phyloP scores from a whole-genome alignment of 1,140 invertebrate species.

The Lepidurus apus region DNA sequence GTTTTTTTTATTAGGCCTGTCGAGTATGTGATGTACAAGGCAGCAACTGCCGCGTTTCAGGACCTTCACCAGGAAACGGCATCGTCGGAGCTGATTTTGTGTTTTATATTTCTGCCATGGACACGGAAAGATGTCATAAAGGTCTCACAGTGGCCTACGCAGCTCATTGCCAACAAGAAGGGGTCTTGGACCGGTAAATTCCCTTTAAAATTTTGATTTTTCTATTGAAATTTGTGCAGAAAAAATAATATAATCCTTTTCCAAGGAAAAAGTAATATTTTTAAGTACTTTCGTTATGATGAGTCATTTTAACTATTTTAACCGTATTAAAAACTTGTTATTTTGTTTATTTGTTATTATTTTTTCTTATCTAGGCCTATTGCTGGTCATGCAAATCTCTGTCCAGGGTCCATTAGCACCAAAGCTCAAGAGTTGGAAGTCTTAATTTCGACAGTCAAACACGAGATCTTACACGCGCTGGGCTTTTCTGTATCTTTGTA shows the following conservation, averaged over 20 bases:
- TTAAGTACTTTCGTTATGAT: no score
- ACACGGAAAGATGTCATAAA: slow-evolving; percentile 83
- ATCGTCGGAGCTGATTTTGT: slow-evolving; percentile 89
- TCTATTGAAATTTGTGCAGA: no score
- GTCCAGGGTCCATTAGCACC: slow-evolving; percentile 89
- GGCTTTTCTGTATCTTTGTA: slow-evolving; percentile 93
- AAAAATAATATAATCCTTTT: no score
- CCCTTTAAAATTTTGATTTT: no score
- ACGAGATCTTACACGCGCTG: slow-evolving; percentile 96
- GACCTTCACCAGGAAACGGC: slow-evolving; percentile 52
- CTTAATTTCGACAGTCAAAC: slow-evolving; percentile 92
- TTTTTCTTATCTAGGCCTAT: slow-evolving; percentile 67
- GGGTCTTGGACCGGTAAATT: slow-evolving; percentile 72
- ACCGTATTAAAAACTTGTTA: neutral
- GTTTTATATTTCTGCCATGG: slow-evolving; percentile 91
- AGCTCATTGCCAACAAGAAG: slow-evolving; percentile 96
- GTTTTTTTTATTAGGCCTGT: slow-evolving; percentile 60
- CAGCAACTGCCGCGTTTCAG: slow-evolving; percentile 61
- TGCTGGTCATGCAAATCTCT: slow-evolving; percentile 96
- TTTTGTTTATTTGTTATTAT: neutral
- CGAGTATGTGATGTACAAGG: slow-evolving; percentile 78
- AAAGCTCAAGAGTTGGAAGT: slow-evolving; percentile 88
- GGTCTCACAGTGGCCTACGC: slow-evolving; percentile 93
- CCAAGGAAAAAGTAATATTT: no score
- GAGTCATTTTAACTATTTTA: no score